Evolutionary conservation across 2,888 invertebrate genomes (phyloP).

Genomic region (Drosophila fungiperda): DNA sequence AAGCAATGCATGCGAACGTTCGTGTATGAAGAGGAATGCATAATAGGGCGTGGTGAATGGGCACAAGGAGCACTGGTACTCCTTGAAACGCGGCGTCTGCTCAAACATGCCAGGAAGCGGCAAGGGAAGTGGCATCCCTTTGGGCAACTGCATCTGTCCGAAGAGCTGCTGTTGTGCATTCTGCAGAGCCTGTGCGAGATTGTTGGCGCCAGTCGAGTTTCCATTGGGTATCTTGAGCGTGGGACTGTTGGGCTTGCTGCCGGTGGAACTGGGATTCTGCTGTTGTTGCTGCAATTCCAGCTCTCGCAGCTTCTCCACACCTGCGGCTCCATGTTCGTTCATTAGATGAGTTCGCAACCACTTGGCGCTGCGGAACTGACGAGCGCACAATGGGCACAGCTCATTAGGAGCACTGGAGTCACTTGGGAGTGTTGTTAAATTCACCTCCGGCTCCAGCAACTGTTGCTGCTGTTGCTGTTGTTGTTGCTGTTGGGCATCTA

Average conservation of each 20-base stretch:
- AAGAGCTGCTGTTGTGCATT: constrained; percentile 80
- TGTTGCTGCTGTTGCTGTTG: constrained; percentile 62
- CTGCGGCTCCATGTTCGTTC: constrained; percentile 91
- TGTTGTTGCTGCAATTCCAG: constrained; percentile 65
- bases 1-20: constrained; percentile 90
- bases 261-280: constrained; percentile 23
- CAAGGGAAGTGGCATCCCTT: constrained; percentile 71
- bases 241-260: constrained; percentile 83
- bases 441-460: constrained; percentile 58
- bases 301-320: constrained; percentile 84
- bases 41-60: constrained; percentile 95
- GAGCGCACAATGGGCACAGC: constrained; percentile 93
- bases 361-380: constrained; percentile 94
- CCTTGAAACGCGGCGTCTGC: constrained; percentile 86
- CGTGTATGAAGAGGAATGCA: constrained; percentile 96
- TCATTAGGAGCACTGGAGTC: constrained; percentile 90
- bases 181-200: constrained; percentile 83
- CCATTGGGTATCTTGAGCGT: constrained; percentile 85
- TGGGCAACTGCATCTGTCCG: constrained; percentile 78
- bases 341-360: constrained; percentile 95
- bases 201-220: constrained; percentile 67
- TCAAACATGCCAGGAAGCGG: constrained; percentile 78
- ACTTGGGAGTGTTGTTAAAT: constrained; percentile 85
- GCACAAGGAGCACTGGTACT: constrained; percentile 95
- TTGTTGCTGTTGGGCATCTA: constrained; percentile 64